These are phyloP conservation scores for Arrhamphus sclerolepis DNA, from an alignment of 2,797 vertebrate species.

Conservation along the genomic window DNA sequence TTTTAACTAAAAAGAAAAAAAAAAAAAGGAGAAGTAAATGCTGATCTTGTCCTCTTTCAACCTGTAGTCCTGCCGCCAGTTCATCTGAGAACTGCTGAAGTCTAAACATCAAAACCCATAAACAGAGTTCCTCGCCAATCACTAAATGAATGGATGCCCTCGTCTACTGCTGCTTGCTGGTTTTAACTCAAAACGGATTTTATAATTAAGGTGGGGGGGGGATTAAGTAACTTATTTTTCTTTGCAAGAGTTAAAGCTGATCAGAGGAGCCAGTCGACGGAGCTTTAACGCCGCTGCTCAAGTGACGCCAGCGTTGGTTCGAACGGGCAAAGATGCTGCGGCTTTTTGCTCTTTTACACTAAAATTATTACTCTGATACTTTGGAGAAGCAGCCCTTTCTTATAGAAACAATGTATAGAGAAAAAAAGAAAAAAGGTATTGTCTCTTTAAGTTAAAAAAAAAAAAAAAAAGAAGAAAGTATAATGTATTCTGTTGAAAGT, in stretches of 20 bases:
- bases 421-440: too few species aligned
- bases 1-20: too few species aligned
- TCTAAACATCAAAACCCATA: slow-evolving; percentile 66
- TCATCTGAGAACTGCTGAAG: slow-evolving; percentile 32
- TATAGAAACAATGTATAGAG: slow-evolving; percentile 77
- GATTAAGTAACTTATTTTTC: slow-evolving; percentile 64
- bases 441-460: slow-evolving; percentile 76
- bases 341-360: slow-evolving; percentile 83
- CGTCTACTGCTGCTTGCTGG: slow-evolving; percentile 90
- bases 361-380: slow-evolving; percentile 82
- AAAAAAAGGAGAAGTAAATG: slow-evolving; percentile 35
- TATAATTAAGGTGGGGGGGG: slow-evolving; percentile 59
- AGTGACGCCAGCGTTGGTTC: too few species aligned
- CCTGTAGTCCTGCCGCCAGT: slow-evolving; percentile 59
- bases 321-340: too few species aligned
- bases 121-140: slow-evolving; percentile 65
- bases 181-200: slow-evolving; percentile 74
- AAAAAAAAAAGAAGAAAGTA: slow-evolving; percentile 20
- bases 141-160: slow-evolving; percentile 66
- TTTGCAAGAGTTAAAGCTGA: slow-evolving; percentile 56
- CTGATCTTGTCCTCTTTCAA: slow-evolving; percentile 95
- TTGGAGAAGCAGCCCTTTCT: slow-evolving; percentile 85
- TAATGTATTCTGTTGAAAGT: slow-evolving; percentile 1
- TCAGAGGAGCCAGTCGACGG: slow-evolving; percentile 66
- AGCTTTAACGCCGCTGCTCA: slow-evolving; percentile 58